Evolutionary conservation across 2,113 vertebrate genomes (phyloP).

Genomic region (Chroicocephalus ridibundus): DNA sequence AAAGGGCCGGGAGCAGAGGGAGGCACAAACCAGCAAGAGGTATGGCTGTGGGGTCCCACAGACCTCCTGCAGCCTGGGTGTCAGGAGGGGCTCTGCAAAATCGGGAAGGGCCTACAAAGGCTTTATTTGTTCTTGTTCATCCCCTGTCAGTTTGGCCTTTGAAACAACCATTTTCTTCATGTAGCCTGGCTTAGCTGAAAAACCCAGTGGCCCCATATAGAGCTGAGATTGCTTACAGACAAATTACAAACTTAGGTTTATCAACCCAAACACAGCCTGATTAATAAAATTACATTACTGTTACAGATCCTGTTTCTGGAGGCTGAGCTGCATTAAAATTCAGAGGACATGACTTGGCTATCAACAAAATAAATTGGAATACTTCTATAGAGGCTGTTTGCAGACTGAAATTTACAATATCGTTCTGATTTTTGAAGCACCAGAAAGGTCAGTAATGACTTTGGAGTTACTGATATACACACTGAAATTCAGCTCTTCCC

Average conservation of each 20-base stretch:
- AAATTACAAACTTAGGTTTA: not conserved
- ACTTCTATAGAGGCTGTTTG: not conserved
- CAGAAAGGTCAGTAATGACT: not conserved
- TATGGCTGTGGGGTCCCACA: not conserved
- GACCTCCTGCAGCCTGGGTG: not conserved
- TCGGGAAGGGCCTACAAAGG: accelerated
- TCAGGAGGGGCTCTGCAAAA: accelerated
- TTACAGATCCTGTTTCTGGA: not conserved
- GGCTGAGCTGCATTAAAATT: not conserved
- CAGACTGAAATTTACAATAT: not conserved
- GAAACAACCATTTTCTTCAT: not conserved
- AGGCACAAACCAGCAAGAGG: not conserved
- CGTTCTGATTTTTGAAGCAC: not conserved
- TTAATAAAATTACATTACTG: not conserved
- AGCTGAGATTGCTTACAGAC: not conserved
- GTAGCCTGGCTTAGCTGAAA: not conserved
- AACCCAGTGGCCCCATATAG: not conserved
- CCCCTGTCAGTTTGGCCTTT: not conserved
- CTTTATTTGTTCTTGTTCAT: not conserved
- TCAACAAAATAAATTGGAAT: not conserved
- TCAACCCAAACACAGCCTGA: not conserved
- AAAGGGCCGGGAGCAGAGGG: not conserved
- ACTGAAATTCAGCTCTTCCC: not conserved
- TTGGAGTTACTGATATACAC: not conserved
- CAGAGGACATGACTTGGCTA: not conserved